phyloP scores from a whole-genome alignment of 2,888 invertebrate species.

The Hecatera dysodea region DNA sequence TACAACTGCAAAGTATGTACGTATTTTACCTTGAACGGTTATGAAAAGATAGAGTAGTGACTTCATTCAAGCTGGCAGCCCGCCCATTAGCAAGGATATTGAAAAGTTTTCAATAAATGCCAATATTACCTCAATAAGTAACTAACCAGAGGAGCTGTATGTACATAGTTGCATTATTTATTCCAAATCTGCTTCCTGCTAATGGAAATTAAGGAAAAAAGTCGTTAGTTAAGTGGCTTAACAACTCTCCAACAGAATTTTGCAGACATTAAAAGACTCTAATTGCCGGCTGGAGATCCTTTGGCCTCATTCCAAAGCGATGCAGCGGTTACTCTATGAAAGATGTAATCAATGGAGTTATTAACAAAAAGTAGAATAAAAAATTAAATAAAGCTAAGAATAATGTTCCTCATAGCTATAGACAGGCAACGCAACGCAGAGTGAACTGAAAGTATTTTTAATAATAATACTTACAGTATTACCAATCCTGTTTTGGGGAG shows the following conservation, averaged over 20 bases:
- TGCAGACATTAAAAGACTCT: constrained; percentile 64
- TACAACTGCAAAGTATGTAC: background rate
- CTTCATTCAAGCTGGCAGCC: constrained; percentile 45
- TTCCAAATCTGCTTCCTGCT: constrained; percentile 32
- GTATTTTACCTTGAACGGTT: background rate
- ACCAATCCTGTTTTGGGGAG: no score
- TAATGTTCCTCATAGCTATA: constrained; percentile 1
- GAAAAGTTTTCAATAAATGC: constrained; percentile 16
- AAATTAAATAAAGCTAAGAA: constrained; percentile 10
- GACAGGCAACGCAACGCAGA: background rate
- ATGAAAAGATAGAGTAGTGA: constrained; percentile 11
- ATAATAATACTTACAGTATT: background rate
- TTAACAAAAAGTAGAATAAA: constrained; percentile 26
- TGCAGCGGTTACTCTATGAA: constrained; percentile 52
- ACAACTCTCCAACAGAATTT: constrained; percentile 51
- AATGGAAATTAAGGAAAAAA: constrained; percentile 39
- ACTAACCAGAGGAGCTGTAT: background rate
- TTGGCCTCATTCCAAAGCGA: constrained; percentile 69
- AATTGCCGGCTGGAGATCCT: constrained; percentile 66
- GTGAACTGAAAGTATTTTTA: background rate
- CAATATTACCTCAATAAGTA: background rate
- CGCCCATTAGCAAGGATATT: constrained; percentile 32
- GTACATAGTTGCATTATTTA: constrained; percentile 10
- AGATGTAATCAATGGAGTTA: constrained; percentile 55
- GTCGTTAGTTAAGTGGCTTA: constrained; percentile 38